These are phyloP conservation scores for Trichonephila clavipes DNA, from an alignment of 1,140 invertebrate genomes.

Conservation along the genomic window DNA sequence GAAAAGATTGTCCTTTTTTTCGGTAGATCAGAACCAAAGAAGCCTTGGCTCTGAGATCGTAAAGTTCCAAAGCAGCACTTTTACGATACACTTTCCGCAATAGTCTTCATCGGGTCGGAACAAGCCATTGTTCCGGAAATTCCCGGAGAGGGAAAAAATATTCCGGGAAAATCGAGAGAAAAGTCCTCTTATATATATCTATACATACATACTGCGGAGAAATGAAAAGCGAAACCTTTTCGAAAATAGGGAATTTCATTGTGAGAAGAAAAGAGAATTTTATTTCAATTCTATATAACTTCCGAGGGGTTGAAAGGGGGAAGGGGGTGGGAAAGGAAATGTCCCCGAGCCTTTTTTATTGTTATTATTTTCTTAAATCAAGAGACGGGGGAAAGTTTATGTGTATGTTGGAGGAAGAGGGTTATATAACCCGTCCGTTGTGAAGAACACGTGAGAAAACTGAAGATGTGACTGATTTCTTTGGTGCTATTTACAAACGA, in stretches of 20 bases:
- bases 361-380: conserved; percentile 20
- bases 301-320: background rate
- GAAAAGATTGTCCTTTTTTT: background rate
- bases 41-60: conserved; percentile 29
- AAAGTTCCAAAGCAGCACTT: conserved; percentile 36
- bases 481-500: conserved; percentile 2
- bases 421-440: background rate
- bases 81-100: conserved; percentile 42
- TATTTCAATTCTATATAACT: conserved; percentile 17
- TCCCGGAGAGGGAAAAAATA: background rate
- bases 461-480: conserved; percentile 22
- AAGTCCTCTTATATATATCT: background rate
- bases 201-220: background rate
- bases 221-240: conserved; percentile 13
- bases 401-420: background rate
- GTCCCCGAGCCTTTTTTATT: background rate
- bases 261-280: background rate
- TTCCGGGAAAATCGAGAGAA: conserved; percentile 1
- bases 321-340: background rate
- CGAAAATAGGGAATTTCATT: conserved; percentile 13
- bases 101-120: background rate
- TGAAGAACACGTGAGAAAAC: background rate
- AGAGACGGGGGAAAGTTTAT: background rate
- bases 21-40: background rate
- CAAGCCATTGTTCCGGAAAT: conserved; percentile 29